Evolutionary conservation across 2,888 invertebrate species (phyloP), one percentile per base, ranked within the genome.

Genomic region (Erebia aethiops): DNA sequence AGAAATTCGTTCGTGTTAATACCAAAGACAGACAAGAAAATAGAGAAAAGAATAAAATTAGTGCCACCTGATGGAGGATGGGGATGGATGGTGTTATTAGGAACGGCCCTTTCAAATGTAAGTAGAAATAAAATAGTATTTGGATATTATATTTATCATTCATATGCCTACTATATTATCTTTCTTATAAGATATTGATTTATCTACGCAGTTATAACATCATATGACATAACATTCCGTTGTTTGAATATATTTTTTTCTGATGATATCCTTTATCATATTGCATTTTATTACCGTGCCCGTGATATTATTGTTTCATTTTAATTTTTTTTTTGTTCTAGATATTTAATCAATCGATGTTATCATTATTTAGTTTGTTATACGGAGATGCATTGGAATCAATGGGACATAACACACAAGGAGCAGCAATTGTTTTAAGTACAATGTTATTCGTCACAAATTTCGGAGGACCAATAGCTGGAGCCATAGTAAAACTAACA

Each of bases 61-160:
- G 83, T 93, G 46, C 92, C 94, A 0, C 96, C 96, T 0, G 95
- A 96, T 82, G 96, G 96, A 52, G 96, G 96, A 0, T 96, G 95
- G 95, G 96, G 96, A 0, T 96, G 96, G 96, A 92, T 96, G 87
- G 94, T 96, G 1, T 92, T 96, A 7, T 81, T 95, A 65, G 96
- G 96, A 57, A 94, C 95, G 35, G 95, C 95, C 60, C 75, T 95
- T 13, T 94, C 94, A 72, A 96, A 96, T 88, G 96, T 96, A 88
- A 94, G 94, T 94, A 80, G 35, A 73, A 69, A 54, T 18, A 54
- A 16, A n/a, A 51, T 56, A 56, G 0, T 54, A 35, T 35, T 35
- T 35, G 35, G 7, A 46, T 57, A 16, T 11, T 21, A 61, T 9
- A 21, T 65, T 43, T 49, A 68, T 68, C 51, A 57, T 57, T 51